Base-by-base conservation (phyloP, 2,888 invertebrate genomes). In the Drosophila acutilabella region DNA sequence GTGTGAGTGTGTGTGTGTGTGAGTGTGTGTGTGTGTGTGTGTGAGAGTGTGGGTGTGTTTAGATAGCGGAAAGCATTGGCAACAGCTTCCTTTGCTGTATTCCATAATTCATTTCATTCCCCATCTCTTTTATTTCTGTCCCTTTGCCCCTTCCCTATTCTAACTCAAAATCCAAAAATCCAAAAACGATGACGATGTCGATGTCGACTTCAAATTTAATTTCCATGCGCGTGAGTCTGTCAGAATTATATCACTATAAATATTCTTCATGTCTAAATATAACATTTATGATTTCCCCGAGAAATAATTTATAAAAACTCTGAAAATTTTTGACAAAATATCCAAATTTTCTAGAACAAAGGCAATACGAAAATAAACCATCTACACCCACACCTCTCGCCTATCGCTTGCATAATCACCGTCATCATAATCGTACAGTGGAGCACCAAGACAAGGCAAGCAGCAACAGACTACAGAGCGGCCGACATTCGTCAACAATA, bases 211-310 rank as follows among this genome's bases (percentile, higher is more conserved):
- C 20, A 33, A 56, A 61, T 62, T 71, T 67, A 48, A 64, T 67
- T 76, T 65, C 58, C 68, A 62, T 71, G 52, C 40, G 73, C 56
- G 44, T 59, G 51, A 40, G 69, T 38, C 53, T 73, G 71, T 78
- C 66, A 75, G 64, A 78, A 68, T 71, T 74, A 80, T 81, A 73
- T 64, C 78, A 78, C 82, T 70, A 81, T 82, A 81, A 81, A 81
- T 82, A 78, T 76, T 78, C 59, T 73, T 67, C 71, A 74, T 65
- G 73, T 82, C 82, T 81, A 81, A 82, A 81, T 82, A 76, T 80
- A 81, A 70, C 76, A 78, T 81, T 81, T 81, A 81, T 81, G 81
- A 82, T 78, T 80, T 69, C 62, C 61, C 51, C 52, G 62, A 70
- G 66, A 80, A 71, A 80, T 82, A 80, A 73, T 76, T 80, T 82